Percentiles rank a stretch among this genome's conserved stretches.
Evolutionary conservation across 2,797 vertebrate species (phyloP).

Genomic region (Sebastes variabilis): DNA sequence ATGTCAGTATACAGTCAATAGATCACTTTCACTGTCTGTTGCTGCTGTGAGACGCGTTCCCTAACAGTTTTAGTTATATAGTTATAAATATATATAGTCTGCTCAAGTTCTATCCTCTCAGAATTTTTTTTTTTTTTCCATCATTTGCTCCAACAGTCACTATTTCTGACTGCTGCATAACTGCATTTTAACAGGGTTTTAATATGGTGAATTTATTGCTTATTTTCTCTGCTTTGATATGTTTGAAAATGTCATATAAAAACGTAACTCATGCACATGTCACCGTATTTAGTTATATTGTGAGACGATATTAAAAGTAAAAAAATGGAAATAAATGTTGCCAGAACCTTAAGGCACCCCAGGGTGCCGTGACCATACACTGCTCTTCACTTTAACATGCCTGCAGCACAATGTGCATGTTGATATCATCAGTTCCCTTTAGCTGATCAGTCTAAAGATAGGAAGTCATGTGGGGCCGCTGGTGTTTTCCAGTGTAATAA

Average conservation of each 20-base stretch:
- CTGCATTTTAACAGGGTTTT: too few species aligned
- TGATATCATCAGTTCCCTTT: conserved; percentile 15
- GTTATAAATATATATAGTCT: too few species aligned
- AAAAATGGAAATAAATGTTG: neutral
- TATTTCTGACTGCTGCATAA: too few species aligned
- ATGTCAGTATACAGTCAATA: too few species aligned
- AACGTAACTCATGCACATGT: neutral
- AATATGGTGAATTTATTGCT: neutral
- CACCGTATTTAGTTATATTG: neutral
- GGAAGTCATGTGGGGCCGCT: conserved; percentile 3
- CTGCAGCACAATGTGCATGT: neutral
- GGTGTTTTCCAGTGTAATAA: conserved; percentile 33
- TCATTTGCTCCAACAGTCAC: too few species aligned
- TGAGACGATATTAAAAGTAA: neutral
- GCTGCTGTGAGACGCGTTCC: too few species aligned
- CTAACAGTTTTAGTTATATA: too few species aligned
- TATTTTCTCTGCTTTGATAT: neutral
- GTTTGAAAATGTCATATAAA: neutral
- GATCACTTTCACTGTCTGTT: too few species aligned
- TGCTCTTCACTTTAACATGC: neutral
- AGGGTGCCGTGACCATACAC: too few species aligned
- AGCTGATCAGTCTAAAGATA: conserved; percentile 8
- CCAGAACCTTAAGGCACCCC: too few species aligned
- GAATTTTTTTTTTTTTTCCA: too few species aligned
- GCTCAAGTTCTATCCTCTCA: too few species aligned